phyloP scores from a whole-genome alignment of 2,888 invertebrate species.

The Acrobeloides nanus region DNA sequence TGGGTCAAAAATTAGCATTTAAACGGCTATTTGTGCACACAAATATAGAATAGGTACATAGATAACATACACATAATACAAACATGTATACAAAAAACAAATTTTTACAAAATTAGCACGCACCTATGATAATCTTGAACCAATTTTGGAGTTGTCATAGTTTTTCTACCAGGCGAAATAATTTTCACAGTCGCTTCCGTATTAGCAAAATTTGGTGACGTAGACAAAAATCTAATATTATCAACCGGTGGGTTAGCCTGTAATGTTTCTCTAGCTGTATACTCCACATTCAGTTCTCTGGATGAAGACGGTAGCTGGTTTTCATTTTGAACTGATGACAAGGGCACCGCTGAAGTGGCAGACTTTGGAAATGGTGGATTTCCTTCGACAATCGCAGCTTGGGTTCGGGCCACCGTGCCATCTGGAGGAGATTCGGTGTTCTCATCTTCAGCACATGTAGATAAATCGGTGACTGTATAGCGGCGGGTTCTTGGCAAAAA shows the following conservation, averaged over 20 bases:
- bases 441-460: conserved; percentile 6
- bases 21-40: too few relatives aligned
- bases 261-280: not conserved
- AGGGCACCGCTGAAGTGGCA: conserved; percentile 16
- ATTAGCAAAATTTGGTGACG: conserved; percentile 13
- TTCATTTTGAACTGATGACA: conserved; percentile 2
- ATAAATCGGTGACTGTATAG: conserved; percentile 12
- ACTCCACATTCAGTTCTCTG: too few relatives aligned
- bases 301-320: too few relatives aligned
- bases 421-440: conserved; percentile 4
- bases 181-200: conserved; percentile 10
- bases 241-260: conserved; percentile 21
- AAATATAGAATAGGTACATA: too few relatives aligned
- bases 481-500: conserved; percentile 7
- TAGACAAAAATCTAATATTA: conserved; percentile 23
- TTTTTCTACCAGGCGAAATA: conserved; percentile 4
- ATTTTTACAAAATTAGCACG: too few relatives aligned
- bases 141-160: not conserved
- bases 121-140: not conserved
- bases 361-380: conserved; percentile 28
- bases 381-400: conserved; percentile 5
- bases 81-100: too few relatives aligned
- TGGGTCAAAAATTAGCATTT: too few relatives aligned
- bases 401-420: too few relatives aligned
- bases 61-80: too few relatives aligned